phyloP scores from a whole-genome alignment of 2,888 invertebrate genomes.

The Catonia carolina region DNA sequence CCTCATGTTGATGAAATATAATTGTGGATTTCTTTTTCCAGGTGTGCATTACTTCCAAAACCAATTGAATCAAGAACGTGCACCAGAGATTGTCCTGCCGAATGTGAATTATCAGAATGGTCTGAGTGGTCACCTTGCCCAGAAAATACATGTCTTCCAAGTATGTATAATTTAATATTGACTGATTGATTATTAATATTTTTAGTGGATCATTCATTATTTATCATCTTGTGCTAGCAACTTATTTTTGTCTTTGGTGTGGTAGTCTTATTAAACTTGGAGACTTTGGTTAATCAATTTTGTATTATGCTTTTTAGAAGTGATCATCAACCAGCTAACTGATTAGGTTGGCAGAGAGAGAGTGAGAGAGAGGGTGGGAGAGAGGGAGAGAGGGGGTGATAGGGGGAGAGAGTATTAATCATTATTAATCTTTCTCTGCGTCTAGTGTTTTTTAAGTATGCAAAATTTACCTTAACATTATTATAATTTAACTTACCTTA shows the following conservation, averaged over 20 bases:
- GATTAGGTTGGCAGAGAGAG: too few relatives aligned
- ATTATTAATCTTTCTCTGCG: too few relatives aligned
- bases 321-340: too few relatives aligned
- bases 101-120: conserved; percentile 58
- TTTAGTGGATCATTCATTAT: not conserved
- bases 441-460: too few relatives aligned
- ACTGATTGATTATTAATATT: conserved; percentile 13
- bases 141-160: conserved; percentile 40
- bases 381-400: too few relatives aligned
- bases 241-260: not conserved
- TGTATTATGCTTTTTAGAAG: too few relatives aligned
- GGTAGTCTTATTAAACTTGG: not conserved
- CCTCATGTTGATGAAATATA: too few relatives aligned
- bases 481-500: too few relatives aligned
- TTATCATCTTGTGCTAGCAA: not conserved
- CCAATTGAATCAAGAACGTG: conserved; percentile 49
- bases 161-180: conserved; percentile 31
- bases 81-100: conserved; percentile 51
- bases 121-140: conserved; percentile 56
- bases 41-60: conserved; percentile 49
- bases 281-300: too few relatives aligned
- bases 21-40: conserved; percentile 37
- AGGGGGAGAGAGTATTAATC: too few relatives aligned
- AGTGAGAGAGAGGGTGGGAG: too few relatives aligned
- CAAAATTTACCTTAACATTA: too few relatives aligned